These are phyloP conservation scores for Popillia japonica DNA, from an alignment of 1,140 invertebrate genomes.

Conservation along the genomic window DNA sequence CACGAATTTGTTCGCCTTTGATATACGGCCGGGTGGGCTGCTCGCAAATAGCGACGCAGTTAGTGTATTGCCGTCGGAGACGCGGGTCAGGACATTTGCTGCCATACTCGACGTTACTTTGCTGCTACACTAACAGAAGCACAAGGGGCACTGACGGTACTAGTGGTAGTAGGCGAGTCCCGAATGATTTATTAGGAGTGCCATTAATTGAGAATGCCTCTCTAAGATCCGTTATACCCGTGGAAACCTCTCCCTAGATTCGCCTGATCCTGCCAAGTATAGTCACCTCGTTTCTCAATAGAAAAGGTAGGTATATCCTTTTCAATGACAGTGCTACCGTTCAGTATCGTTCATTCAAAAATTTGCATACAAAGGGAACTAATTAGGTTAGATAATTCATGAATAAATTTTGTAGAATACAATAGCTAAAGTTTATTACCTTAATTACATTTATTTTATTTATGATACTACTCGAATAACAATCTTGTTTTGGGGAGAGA, in stretches of 20 bases:
- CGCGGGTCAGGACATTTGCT: not conserved
- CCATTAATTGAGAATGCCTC: conserved; percentile 4
- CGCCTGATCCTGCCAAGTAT: not conserved
- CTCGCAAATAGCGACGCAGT: not conserved
- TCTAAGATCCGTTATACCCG: not conserved
- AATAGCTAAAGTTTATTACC: too few species aligned
- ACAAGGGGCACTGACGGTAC: not conserved
- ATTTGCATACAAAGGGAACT: too few species aligned
- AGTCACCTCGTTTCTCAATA: not conserved
- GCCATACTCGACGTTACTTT: too few species aligned
- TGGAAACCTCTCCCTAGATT: not conserved
- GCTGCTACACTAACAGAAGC: too few species aligned
- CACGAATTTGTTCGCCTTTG: conserved; percentile 14
- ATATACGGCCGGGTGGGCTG: not conserved
- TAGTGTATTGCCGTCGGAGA: conserved; percentile 17
- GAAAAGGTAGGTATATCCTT: too few species aligned
- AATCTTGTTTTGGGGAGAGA: too few species aligned
- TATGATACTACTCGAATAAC: too few species aligned
- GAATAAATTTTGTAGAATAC: too few species aligned
- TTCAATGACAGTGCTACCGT: too few species aligned
- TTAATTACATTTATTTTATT: too few species aligned
- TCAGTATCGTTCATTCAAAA: too few species aligned
- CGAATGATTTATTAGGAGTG: not conserved
- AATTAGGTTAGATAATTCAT: too few species aligned
- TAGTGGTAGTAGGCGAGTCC: not conserved